Conservation (phyloP, 2,888 invertebrate species). For the Ornithoptera alexandrae region DNA sequence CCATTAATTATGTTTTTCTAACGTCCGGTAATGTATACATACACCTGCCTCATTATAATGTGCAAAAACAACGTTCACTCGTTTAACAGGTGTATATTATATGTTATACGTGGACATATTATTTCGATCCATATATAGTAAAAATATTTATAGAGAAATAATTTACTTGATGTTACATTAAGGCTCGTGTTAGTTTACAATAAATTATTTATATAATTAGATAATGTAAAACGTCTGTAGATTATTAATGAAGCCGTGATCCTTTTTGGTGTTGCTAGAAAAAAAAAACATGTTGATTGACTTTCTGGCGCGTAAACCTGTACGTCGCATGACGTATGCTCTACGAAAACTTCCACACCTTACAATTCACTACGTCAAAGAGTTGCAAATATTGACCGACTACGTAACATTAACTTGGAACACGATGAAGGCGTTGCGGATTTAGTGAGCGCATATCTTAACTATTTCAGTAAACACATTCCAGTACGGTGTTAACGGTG, state of each 20-base stretch:
- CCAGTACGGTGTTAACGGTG: slow-evolving; percentile 33
- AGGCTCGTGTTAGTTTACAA: too few relatives aligned
- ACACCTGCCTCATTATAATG: slow-evolving; percentile 19
- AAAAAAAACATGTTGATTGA: background rate
- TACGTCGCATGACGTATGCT: slow-evolving; percentile 50
- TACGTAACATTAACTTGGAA: slow-evolving; percentile 48
- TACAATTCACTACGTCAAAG: slow-evolving; percentile 56
- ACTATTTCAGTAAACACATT: slow-evolving; percentile 41
- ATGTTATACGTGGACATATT: slow-evolving; percentile 2
- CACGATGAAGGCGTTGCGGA: slow-evolving; percentile 37
- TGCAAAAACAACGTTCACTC: slow-evolving; percentile 1
- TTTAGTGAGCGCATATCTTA: slow-evolving; percentile 41
- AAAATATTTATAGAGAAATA: background rate
- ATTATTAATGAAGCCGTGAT: too few relatives aligned
- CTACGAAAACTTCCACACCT: slow-evolving; percentile 71
- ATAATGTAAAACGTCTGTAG: too few relatives aligned
- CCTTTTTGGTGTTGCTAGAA: too few relatives aligned
- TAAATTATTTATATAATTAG: too few relatives aligned
- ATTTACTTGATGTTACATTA: background rate
- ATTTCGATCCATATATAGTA: background rate
- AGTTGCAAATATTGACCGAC: slow-evolving; percentile 58
- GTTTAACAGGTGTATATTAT: slow-evolving; percentile 3
- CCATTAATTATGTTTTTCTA: slow-evolving; percentile 21
- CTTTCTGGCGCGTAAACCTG: slow-evolving; percentile 22
- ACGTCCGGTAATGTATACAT: slow-evolving; percentile 14